phyloP scores from a whole-genome alignment of 2,113 vertebrate species.

The Tachuris rubrigastra region DNA sequence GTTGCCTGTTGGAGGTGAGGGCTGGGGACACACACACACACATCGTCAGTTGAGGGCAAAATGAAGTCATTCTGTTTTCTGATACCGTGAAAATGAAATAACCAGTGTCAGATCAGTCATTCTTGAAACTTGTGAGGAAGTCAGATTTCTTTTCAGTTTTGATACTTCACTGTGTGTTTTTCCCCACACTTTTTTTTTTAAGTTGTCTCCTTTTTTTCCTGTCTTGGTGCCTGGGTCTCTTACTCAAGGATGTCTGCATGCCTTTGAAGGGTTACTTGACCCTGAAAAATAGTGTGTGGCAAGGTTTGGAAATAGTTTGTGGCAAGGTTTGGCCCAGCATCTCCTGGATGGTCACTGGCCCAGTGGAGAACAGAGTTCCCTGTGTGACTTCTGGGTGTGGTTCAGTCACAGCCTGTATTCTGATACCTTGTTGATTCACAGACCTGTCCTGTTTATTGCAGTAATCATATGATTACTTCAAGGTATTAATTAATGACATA shows the following conservation, averaged over 20 bases:
- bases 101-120: background rate
- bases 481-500: background rate
- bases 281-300: background rate
- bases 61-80: background rate
- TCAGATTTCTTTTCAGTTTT: background rate
- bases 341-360: background rate
- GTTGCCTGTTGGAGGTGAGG: constrained; percentile 4
- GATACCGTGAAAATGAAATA: background rate
- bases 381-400: background rate
- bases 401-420: background rate
- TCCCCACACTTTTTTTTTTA: background rate
- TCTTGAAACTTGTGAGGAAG: background rate
- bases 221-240: background rate
- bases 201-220: constrained; percentile 33
- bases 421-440: background rate
- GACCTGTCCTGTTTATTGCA: background rate
- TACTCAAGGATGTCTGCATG: constrained; percentile 7
- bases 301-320: background rate
- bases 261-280: background rate
- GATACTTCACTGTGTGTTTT: background rate
- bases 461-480: background rate
- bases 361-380: background rate
- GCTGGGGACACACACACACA: background rate
- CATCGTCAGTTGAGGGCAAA: background rate
- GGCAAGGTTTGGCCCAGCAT: background rate